Percentiles rank a stretch among this genome's conserved stretches.
phyloP scores from a whole-genome alignment of 2,797 vertebrate genomes.

The Ibycter americanus region DNA sequence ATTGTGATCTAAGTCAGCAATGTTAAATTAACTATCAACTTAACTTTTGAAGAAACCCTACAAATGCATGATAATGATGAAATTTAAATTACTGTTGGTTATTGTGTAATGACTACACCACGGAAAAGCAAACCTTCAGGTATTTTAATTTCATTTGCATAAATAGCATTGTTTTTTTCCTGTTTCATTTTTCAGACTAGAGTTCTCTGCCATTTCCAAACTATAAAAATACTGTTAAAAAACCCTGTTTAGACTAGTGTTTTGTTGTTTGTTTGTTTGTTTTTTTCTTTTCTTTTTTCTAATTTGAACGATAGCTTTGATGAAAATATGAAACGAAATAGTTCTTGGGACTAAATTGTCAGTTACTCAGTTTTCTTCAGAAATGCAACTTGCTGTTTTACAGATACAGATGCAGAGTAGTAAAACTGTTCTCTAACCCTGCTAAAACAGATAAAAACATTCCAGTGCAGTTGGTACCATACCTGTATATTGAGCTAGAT shows the following conservation, averaged over 20 bases:
- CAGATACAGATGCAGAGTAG: neutral
- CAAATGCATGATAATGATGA: neutral
- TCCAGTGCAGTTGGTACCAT: neutral
- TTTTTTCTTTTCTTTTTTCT: too few relatives aligned
- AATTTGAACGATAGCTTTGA: neutral
- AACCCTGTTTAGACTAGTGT: neutral
- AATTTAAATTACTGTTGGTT: neutral
- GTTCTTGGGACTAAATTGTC: neutral
- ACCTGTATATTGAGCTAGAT: neutral
- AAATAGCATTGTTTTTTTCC: neutral
- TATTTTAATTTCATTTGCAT: neutral
- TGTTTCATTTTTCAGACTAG: neutral
- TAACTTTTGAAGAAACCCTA: constrained; percentile 48
- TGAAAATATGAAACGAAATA: neutral
- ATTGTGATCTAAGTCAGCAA: constrained; percentile 38
- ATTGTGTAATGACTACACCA: neutral
- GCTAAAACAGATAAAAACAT: neutral
- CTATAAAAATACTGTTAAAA: neutral
- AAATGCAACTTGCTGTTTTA: neutral
- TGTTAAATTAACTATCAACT: constrained; percentile 21
- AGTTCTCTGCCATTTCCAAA: neutral
- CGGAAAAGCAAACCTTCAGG: neutral
- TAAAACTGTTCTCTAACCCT: neutral
- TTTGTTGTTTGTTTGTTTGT: neutral
- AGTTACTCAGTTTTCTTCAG: neutral